Evolutionary conservation across 2,113 vertebrate species (phyloP).

Genomic region (Formicarius rufipectus): DNA sequence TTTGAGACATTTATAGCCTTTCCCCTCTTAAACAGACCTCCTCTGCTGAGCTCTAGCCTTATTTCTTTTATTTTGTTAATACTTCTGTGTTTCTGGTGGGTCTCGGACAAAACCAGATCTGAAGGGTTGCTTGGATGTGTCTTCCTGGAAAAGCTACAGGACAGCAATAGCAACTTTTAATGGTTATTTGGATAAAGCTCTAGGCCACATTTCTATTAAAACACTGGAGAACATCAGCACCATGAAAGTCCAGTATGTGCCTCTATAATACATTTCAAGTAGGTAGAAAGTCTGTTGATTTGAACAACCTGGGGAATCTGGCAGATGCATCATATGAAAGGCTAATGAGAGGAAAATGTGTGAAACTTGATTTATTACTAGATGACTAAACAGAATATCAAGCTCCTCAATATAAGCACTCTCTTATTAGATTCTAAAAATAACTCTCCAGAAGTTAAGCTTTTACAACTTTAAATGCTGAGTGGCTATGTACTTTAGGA

Average conservation of each 20-base stretch:
- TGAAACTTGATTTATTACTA: constrained; percentile 28
- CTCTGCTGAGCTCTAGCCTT: background rate
- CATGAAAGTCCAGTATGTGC: background rate
- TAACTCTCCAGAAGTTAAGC: background rate
- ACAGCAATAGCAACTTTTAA: background rate
- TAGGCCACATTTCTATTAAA: background rate
- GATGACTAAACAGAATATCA: background rate
- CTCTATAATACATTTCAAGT: background rate
- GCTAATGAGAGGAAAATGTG: background rate
- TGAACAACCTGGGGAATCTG: background rate
- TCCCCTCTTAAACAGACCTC: background rate
- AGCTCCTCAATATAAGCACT: background rate
- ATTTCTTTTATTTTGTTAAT: background rate
- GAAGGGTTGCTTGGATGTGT: background rate
- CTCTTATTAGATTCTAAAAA: background rate
- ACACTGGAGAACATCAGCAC: background rate
- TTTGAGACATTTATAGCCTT: background rate
- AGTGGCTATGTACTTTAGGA: background rate
- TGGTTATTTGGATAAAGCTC: background rate
- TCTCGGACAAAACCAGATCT: background rate
- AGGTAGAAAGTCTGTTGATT: background rate
- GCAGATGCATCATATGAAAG: background rate
- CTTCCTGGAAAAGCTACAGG: background rate
- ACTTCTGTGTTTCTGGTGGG: background rate
- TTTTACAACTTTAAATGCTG: background rate